Conservation (phyloP, 1,140 invertebrate genomes). For the Drosophila neocordata region DNA sequence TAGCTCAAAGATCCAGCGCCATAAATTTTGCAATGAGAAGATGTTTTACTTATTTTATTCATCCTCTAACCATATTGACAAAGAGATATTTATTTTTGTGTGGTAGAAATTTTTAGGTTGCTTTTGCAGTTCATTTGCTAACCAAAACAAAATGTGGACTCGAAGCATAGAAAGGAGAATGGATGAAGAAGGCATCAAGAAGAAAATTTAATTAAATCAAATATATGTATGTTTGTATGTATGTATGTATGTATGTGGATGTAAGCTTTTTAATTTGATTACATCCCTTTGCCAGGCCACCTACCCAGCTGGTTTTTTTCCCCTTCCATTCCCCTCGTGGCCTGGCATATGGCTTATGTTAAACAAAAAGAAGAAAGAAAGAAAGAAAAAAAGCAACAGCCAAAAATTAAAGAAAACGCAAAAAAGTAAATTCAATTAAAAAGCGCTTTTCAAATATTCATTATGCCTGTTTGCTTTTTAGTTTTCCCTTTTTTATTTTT, state of each 20-base stretch:
- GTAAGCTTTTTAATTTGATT: conserved; percentile 58
- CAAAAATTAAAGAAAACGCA: conserved; percentile 21
- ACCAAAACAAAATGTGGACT: conserved; percentile 20
- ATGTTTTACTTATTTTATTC: conserved; percentile 41
- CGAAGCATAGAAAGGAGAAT: conserved; percentile 7
- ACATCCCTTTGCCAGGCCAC: conserved; percentile 23
- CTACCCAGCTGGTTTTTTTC: background rate
- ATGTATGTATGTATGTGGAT: no score
- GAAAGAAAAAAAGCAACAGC: conserved; percentile 3
- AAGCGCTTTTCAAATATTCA: conserved; percentile 77
- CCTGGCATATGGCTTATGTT: conserved; percentile 53
- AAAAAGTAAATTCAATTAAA: conserved; percentile 72
- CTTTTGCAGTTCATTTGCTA: conserved; percentile 54
- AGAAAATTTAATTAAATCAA: conserved; percentile 74
- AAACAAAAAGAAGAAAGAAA: background rate
- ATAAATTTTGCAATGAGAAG: background rate
- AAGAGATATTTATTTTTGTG: conserved; percentile 40
- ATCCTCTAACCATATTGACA: conserved; percentile 28
- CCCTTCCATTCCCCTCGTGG: background rate
- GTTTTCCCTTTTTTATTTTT: conserved; percentile 13
- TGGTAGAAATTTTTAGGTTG: conserved; percentile 29
- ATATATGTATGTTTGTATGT: conserved; percentile 37
- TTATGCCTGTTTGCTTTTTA: conserved; percentile 45
- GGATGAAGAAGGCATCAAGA: conserved; percentile 2
- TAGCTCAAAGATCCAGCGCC: background rate